These are phyloP conservation scores for Spinus pinus DNA, from an alignment of 2,797 vertebrate species.

Conservation along the genomic window DNA sequence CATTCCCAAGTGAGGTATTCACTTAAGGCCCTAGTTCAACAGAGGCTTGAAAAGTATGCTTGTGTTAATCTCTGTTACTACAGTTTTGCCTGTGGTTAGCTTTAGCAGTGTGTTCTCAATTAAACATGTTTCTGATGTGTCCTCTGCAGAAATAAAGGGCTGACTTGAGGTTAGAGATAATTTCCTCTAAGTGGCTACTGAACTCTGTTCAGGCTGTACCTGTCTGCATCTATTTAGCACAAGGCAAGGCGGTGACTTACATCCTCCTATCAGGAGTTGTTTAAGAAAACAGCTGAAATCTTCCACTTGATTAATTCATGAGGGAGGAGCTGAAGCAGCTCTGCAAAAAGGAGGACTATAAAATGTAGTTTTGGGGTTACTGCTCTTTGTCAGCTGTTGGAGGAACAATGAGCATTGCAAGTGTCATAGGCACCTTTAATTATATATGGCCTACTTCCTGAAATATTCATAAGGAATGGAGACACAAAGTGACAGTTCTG, in stretches of 20 bases:
- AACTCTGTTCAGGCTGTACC: background rate
- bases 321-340: background rate
- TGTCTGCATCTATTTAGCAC: background rate
- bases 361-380: background rate
- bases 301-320: background rate
- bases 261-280: background rate
- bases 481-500: background rate
- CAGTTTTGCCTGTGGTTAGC: slow-evolving; percentile 37
- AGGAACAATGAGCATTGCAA: background rate
- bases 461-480: background rate
- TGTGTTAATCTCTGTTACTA: background rate
- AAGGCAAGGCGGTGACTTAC: accelerated
- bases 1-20: background rate
- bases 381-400: background rate
- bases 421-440: slow-evolving; percentile 12
- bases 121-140: slow-evolving; percentile 6
- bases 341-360: background rate
- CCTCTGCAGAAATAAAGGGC: slow-evolving; percentile 12
- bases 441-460: background rate
- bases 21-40: background rate
- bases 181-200: slow-evolving; percentile 10
- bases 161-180: slow-evolving; percentile 10
- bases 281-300: background rate
- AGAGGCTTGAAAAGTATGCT: background rate
- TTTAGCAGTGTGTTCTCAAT: slow-evolving; percentile 3